Base-by-base conservation (phyloP, 2,888 invertebrate genomes). In the Ectropis crepuscularia region DNA sequence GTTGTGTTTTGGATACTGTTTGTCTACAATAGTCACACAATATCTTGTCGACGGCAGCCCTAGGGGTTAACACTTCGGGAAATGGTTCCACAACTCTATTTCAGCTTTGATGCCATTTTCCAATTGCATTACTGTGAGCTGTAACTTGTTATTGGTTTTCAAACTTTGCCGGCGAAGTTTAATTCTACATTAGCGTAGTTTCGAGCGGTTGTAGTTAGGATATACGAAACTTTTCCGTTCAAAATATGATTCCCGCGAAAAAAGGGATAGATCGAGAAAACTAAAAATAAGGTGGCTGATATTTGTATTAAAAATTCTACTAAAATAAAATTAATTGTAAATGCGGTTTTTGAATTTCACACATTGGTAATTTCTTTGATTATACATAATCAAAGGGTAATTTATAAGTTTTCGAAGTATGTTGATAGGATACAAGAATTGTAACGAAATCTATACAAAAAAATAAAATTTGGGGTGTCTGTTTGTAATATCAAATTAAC, bases 21-120 rank as follows among this genome's bases (percentile, higher is more conserved):
- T 28, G 16, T 1, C 16, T 4, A 28, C 51, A 58, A 54, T 57
- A 9, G 11, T 43, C 42, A 63, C 60, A 68, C 71, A 68, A 69
- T 68, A 54, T 67, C 62, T 58, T 61, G 61, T 61, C 62, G 48
- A 49, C 54, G 39, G 36, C 42, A 39, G 55, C 73, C 72, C 72
- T 5, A 54, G 68, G 67, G 74, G 61, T 63, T 69, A 61, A 46
- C 69, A 67, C 68, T 70, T 69, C 65, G 50, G 60, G 63, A 72
- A 73, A 63, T 64, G 68, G 62, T 68, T 78, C 72, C 61, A 69
- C 74, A 81, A 83, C 77, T 84, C 81, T 70, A 84, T 83, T 77
- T 74, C 68, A 81, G 83, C 83, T 85, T 80, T 83, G 83, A 83
- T 84, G 76, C 74, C 67, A 81, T 83, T 83, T 83, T 82, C 84